Base-by-base conservation (phyloP, 2,113 vertebrate genomes). In the Arenaria interpres region DNA sequence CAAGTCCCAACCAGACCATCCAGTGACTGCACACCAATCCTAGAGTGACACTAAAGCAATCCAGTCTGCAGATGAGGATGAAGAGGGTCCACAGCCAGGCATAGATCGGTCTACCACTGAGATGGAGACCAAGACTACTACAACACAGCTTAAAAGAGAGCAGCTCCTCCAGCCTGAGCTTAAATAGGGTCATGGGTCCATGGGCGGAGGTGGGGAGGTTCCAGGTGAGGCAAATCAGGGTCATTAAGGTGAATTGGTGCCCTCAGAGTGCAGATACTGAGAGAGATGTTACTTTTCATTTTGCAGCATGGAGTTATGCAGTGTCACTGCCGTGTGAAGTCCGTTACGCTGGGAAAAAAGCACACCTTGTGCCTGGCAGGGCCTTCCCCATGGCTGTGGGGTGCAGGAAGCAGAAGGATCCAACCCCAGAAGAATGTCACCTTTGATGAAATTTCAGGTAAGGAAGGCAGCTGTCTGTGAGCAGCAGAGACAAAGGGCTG, bases 81-180 rank as follows among this genome's bases (percentile, higher is more conserved):
- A 25, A 2, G 0, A 37, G 1, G 0, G 2, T 24, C 15, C 4
- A 12, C 0, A 0, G 1, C 11, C 9, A 25, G 1, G 1, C 5
- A 20, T 0, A 28, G 2, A 2, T 2, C 0, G 1, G 0, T 14
- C 25, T 9, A 2, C 5, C 4, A 0, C 19, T 4, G 1, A 30
- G 1, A 20, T 0, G 32, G 0, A 46, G 1, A 35, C 0, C 8
- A 43, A 2, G 7, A 9, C 3, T 3, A 1, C 9, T 3, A 5
- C 2, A 53, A 1, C 7, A 12, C 1, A 19, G 4, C 6, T 30
- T 12, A 30, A 18, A 63, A n/a, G 0, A 6, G 0, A 13, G 0
- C 0, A 10, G 0, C 0, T 4, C 0, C 5, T 39, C 14, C 16
- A 60, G 30, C n/a, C 28, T 35, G 33, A 60, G 53, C 73, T 79